Conservation (phyloP, 1,140 invertebrate genomes). For the Anadara kagoshimensis region DNA sequence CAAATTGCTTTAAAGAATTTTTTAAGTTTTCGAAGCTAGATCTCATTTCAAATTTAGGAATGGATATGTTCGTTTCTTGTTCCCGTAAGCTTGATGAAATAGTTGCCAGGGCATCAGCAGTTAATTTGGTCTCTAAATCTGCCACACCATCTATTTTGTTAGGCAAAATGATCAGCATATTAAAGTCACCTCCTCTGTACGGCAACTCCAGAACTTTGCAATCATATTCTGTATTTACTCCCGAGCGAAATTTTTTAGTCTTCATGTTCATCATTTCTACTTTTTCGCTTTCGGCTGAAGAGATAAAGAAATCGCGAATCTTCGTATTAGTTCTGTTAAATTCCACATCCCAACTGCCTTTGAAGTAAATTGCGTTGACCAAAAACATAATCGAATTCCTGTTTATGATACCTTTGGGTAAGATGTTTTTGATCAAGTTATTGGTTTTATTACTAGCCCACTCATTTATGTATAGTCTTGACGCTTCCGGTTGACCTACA, state of each 20-base stretch:
- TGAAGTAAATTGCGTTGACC: too few relatives aligned
- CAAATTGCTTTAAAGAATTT: slow-evolving; percentile 69
- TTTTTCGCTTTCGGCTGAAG: slow-evolving; percentile 7
- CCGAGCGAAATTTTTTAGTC: slow-evolving; percentile 21
- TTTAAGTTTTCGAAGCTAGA: slow-evolving; percentile 76
- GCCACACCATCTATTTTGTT: slow-evolving; percentile 66
- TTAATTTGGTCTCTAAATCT: slow-evolving; percentile 76
- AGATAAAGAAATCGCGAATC: slow-evolving; percentile 33
- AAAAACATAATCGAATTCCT: too few relatives aligned
- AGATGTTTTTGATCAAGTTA: too few relatives aligned
- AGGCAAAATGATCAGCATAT: slow-evolving; percentile 86
- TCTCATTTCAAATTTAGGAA: slow-evolving; percentile 83
- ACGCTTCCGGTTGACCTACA: too few relatives aligned
- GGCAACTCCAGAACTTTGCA: slow-evolving; percentile 84
- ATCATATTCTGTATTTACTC: slow-evolving; percentile 79
- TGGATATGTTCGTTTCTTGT: slow-evolving; percentile 48
- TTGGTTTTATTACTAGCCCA: too few relatives aligned
- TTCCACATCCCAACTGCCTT: too few relatives aligned
- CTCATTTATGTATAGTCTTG: too few relatives aligned
- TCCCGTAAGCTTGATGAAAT: too few relatives aligned
- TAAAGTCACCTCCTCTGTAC: slow-evolving; percentile 78
- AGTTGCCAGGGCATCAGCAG: slow-evolving; percentile 71
- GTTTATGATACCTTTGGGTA: too few relatives aligned
- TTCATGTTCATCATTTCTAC: slow-evolving; percentile 45
- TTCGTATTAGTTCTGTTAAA: too few relatives aligned